Conservation (phyloP, 2,797 vertebrate genomes). For the Hippocampus kuda region DNA sequence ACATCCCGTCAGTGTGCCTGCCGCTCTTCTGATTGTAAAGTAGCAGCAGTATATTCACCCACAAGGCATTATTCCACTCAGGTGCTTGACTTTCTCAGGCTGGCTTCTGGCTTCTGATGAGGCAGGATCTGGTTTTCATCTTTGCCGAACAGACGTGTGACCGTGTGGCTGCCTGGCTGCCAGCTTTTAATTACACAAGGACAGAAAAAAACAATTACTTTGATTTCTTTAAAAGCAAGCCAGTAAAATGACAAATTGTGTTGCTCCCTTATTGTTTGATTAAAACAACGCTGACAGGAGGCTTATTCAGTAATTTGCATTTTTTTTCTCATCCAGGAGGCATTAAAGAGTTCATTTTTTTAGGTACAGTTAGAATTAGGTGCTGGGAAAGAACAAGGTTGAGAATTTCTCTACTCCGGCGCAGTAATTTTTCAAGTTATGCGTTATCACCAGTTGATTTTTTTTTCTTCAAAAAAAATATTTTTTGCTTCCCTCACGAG, state of each 20-base stretch:
- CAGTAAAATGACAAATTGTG: conserved; percentile 42
- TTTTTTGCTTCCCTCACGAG: too few relatives aligned
- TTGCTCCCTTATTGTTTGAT: conserved; percentile 49
- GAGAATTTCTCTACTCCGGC: background rate
- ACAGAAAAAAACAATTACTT: conserved; percentile 42
- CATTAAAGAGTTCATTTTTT: conserved; percentile 2
- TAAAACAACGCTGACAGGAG: conserved; percentile 22
- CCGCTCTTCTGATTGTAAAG: conserved; percentile 35
- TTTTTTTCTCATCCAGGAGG: conserved; percentile 36
- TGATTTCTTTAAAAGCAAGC: conserved; percentile 44
- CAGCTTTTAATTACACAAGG: conserved; percentile 67
- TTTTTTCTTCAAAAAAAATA: too few relatives aligned
- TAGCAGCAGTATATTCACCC: conserved; percentile 48
- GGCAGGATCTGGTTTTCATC: conserved; percentile 62
- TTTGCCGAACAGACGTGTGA: conserved; percentile 51
- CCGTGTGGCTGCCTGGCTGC: conserved; percentile 48
- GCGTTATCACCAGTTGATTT: too few relatives aligned
- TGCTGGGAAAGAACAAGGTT: background rate
- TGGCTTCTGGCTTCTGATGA: conserved; percentile 41
- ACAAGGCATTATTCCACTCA: conserved; percentile 63
- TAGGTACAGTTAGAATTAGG: background rate
- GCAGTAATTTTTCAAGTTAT: too few relatives aligned
- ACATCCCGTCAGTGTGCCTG: conserved; percentile 54
- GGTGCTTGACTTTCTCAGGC: conserved; percentile 59
- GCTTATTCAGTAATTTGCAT: conserved; percentile 58